phyloP scores from a whole-genome alignment of 2,888 invertebrate species.

The Baronia brevicornis region DNA sequence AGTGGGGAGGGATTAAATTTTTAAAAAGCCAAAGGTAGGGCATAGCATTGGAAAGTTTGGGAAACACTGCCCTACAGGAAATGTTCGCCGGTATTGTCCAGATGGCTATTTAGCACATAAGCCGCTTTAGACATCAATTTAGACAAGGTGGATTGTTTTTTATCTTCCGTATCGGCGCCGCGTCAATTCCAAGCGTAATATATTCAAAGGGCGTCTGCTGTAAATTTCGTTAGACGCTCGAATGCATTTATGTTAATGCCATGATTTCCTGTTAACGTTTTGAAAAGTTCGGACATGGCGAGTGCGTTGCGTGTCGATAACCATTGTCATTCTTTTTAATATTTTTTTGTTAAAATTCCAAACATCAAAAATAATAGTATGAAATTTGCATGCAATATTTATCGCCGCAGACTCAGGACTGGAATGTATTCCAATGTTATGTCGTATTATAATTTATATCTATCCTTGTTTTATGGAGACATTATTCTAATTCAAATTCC shows the following conservation, averaged over 20 bases:
- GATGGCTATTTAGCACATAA: conserved; percentile 20
- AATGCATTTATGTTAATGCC: conserved; percentile 64
- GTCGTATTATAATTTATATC: conserved; percentile 61
- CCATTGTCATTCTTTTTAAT: conserved; percentile 33
- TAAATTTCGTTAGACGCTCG: conserved; percentile 52
- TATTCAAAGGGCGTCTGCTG: conserved; percentile 41
- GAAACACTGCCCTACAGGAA: too few relatives aligned
- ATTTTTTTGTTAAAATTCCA: conserved; percentile 39
- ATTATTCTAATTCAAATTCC: conserved; percentile 48
- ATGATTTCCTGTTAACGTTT: conserved; percentile 55
- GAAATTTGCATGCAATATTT: conserved; percentile 63
- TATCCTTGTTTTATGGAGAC: conserved; percentile 49
- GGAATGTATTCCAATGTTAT: conserved; percentile 47
- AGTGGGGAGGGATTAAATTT: too few relatives aligned
- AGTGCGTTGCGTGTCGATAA: conserved; percentile 50
- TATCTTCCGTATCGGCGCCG: conserved; percentile 37
- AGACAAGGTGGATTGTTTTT: conserved; percentile 27
- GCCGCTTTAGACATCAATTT: conserved; percentile 14
- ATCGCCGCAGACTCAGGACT: conserved; percentile 40
- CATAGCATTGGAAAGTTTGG: too few relatives aligned
- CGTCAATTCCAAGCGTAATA: conserved; percentile 32
- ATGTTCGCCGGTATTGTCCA: conserved; percentile 18
- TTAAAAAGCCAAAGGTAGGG: too few relatives aligned
- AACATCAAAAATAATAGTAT: conserved; percentile 42
- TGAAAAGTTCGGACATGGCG: conserved; percentile 22